These are phyloP conservation scores for Octopus bimaculoides DNA, from an alignment of 1,140 invertebrate species.

Conservation along the genomic window DNA sequence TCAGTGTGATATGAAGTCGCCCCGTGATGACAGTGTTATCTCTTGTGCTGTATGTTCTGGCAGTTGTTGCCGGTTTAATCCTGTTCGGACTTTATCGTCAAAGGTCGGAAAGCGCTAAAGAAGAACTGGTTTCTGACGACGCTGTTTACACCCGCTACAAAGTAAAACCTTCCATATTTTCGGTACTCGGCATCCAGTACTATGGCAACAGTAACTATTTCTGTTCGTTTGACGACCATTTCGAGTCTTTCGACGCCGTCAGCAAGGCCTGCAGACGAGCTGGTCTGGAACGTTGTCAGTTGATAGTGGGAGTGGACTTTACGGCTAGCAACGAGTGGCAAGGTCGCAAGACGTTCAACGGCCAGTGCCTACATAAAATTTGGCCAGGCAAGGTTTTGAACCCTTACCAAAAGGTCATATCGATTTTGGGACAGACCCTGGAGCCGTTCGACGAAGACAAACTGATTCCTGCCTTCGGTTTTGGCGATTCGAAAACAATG, in stretches of 20 bases:
- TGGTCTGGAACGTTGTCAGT: constrained; percentile 57
- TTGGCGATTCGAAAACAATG: constrained; percentile 57
- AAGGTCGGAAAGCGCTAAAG: constrained; percentile 17
- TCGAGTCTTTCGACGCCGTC: constrained; percentile 50
- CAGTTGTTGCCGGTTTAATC: constrained; percentile 33
- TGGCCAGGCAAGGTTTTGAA: constrained; percentile 43
- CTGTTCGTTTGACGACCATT: constrained; percentile 49
- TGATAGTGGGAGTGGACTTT: constrained; percentile 61
- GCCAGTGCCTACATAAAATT: constrained; percentile 56
- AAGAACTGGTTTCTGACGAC: not conserved
- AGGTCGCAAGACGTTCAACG: constrained; percentile 58
- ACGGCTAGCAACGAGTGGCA: constrained; percentile 64
- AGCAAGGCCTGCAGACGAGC: constrained; percentile 52
- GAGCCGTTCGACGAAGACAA: constrained; percentile 58
- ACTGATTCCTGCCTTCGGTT: constrained; percentile 59
- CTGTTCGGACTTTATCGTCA: constrained; percentile 33
- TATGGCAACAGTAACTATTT: constrained; percentile 33
- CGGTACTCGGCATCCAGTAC: constrained; percentile 38
- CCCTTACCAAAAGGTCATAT: constrained; percentile 59
- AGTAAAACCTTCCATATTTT: constrained; percentile 39
- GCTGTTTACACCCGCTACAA: constrained; percentile 20
- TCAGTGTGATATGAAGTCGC: not conserved
- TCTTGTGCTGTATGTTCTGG: constrained; percentile 33
- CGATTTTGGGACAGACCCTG: constrained; percentile 59
- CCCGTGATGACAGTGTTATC: constrained; percentile 30